Conservation (phyloP, 2,113 vertebrate species). For the Pseudorhombus dupliciocellatus region DNA sequence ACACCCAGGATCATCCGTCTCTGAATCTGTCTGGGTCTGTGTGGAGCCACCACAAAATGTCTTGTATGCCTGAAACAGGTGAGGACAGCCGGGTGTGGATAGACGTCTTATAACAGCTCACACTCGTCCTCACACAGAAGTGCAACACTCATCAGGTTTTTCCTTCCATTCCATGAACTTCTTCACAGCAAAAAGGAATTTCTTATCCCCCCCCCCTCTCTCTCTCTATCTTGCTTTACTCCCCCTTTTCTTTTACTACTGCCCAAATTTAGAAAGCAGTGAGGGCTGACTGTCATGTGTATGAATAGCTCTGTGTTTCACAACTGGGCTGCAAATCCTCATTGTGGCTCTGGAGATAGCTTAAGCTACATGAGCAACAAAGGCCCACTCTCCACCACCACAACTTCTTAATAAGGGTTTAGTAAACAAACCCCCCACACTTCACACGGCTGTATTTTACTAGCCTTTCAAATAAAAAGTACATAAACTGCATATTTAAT, state of each 20-base stretch:
- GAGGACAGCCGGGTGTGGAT: no score
- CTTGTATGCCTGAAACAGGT: no score
- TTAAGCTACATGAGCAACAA: slow-evolving; percentile 57
- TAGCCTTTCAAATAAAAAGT: neutral
- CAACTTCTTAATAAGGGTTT: slow-evolving; percentile 15
- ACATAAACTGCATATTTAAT: slow-evolving; percentile 33
- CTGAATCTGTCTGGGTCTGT: no score
- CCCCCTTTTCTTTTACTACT: slow-evolving; percentile 7
- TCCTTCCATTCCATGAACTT: slow-evolving; percentile 37
- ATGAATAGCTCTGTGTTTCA: slow-evolving; percentile 73
- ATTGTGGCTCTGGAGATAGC: slow-evolving; percentile 53
- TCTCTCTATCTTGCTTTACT: no score
- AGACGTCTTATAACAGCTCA: no score
- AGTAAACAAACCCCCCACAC: neutral
- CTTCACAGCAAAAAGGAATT: slow-evolving; percentile 63
- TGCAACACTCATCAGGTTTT: slow-evolving; percentile 19
- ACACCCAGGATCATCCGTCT: neutral
- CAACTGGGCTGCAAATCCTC: slow-evolving; percentile 65
- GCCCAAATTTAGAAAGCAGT: slow-evolving; percentile 70
- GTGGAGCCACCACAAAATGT: no score
- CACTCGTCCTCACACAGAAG: no score
- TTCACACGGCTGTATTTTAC: neutral
- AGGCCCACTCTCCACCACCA: slow-evolving; percentile 24
- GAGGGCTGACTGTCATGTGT: slow-evolving; percentile 70
- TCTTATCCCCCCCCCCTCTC: neutral